Conservation (phyloP, 2,888 invertebrate genomes). For the Metopia argyrocephala region DNA sequence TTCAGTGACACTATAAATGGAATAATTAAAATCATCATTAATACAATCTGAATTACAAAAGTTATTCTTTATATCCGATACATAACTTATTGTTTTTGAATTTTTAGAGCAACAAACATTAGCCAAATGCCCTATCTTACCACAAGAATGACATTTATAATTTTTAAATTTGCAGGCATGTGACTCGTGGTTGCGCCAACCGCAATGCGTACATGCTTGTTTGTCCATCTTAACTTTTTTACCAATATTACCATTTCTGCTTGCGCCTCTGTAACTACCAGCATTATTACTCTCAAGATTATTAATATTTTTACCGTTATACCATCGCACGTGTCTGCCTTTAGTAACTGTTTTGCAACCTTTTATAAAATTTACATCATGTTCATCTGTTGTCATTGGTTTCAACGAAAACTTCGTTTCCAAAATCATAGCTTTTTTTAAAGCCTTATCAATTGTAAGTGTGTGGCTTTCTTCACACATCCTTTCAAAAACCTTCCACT, state of each 20-base stretch:
- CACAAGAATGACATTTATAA: background rate
- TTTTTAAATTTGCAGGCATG: conserved; percentile 6
- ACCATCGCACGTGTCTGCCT: too few relatives aligned
- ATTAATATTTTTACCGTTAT: too few relatives aligned
- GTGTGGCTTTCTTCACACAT: conserved; percentile 13
- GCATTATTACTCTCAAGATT: too few relatives aligned
- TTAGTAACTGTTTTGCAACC: too few relatives aligned
- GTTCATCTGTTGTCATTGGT: background rate
- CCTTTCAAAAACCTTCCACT: background rate
- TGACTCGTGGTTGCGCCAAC: conserved; percentile 30
- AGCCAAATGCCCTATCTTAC: conserved; percentile 5
- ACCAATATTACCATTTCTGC: too few relatives aligned
- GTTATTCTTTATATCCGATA: background rate
- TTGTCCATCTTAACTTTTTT: background rate
- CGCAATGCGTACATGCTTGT: conserved; percentile 22
- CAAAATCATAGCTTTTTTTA: conserved; percentile 18
- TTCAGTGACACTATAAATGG: conserved; percentile 7
- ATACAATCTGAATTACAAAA: background rate
- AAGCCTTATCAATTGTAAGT: conserved; percentile 3
- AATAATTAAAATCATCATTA: conserved; percentile 7
- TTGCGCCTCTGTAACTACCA: too few relatives aligned
- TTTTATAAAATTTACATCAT: too few relatives aligned
- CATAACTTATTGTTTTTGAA: background rate
- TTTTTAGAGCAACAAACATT: background rate
- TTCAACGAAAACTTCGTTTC: conserved; percentile 8